Percentiles rank a stretch among this genome's conserved stretches.
These are phyloP conservation scores for Sitophilus oryzae DNA, from an alignment of 1,140 invertebrate species.

Conservation along the genomic window DNA sequence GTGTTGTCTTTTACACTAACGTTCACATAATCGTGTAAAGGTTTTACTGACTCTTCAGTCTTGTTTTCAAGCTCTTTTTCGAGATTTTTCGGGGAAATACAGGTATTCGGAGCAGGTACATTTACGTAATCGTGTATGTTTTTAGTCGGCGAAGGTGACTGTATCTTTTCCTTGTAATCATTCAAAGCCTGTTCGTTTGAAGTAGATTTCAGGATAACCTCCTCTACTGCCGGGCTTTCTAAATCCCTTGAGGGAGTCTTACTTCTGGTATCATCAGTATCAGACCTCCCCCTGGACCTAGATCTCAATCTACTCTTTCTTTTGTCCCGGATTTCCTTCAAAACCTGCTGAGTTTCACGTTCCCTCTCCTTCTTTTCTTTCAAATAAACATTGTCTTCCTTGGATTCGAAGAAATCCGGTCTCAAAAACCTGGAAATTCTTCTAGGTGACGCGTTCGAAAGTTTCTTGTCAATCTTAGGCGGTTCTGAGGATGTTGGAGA, in stretches of 20 bases:
- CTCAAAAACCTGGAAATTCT: slow-evolving; percentile 66
- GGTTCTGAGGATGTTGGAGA: slow-evolving; percentile 14
- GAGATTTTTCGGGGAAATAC: background rate
- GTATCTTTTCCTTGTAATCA: background rate
- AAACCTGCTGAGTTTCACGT: slow-evolving; percentile 56
- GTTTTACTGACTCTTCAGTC: slow-evolving; percentile 2
- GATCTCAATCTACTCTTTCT: slow-evolving; percentile 44
- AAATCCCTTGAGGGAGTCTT: background rate
- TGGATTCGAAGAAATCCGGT: slow-evolving; percentile 71
- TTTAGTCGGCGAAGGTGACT: background rate
- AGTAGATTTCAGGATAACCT: background rate
- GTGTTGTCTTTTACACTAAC: slow-evolving; percentile 28
- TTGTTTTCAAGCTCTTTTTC: background rate
- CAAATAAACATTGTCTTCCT: slow-evolving; percentile 61
- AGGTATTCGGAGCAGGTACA: background rate
- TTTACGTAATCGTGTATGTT: slow-evolving; percentile 30
- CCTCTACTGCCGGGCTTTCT: background rate
- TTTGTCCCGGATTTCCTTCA: slow-evolving; percentile 59
- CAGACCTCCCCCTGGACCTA: slow-evolving; percentile 21
- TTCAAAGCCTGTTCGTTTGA: background rate
- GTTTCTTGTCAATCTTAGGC: slow-evolving; percentile 35
- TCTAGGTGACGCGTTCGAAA: slow-evolving; percentile 28
- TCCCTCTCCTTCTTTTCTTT: slow-evolving; percentile 65
- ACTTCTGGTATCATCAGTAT: slow-evolving; percentile 7
- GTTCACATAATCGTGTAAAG: slow-evolving; percentile 33